Conservation (phyloP, 2,797 vertebrate genomes). For the Bradypus variegatus region DNA sequence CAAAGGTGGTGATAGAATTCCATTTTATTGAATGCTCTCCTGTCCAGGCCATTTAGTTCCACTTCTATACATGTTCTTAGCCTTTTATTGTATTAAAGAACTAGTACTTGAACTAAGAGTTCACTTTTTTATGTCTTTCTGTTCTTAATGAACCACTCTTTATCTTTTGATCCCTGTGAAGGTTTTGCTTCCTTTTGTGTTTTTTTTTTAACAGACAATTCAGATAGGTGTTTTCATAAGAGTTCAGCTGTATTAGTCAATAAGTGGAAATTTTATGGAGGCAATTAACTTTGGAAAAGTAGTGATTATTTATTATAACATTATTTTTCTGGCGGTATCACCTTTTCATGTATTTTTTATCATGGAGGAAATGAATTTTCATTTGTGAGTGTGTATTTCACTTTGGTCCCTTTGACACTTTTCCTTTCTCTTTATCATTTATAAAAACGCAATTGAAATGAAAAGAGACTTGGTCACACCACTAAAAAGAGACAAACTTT, state of each 20-base stretch:
- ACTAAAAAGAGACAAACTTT: slow-evolving; percentile 23
- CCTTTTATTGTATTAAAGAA: slow-evolving; percentile 1
- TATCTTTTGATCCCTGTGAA: slow-evolving; percentile 6
- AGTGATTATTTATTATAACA: slow-evolving; percentile 40
- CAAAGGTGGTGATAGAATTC: slow-evolving; percentile 10
- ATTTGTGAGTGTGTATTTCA: slow-evolving; percentile 22
- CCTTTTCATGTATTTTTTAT: not conserved
- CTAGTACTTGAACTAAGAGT: not conserved
- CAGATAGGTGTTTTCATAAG: not conserved
- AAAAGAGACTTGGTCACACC: slow-evolving; percentile 32
- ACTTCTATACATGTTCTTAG: not conserved
- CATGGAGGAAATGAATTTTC: slow-evolving; percentile 36
- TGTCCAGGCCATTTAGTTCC: not conserved
- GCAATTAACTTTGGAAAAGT: slow-evolving; percentile 15
- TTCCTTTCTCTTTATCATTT: slow-evolving; percentile 23
- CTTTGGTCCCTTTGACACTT: slow-evolving; percentile 32
- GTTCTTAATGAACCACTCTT: not conserved
- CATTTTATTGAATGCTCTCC: slow-evolving; percentile 13
- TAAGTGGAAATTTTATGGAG: slow-evolving; percentile 5
- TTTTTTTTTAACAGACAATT: not conserved
- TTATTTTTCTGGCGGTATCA: slow-evolving; percentile 14
- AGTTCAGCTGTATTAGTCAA: slow-evolving; percentile 32
- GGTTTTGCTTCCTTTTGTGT: not conserved
- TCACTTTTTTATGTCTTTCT: not conserved
- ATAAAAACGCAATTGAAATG: slow-evolving; percentile 14